A percentile compares a stretch with the other conserved stretches of the same genome.
Conservation (phyloP, 2,888 invertebrate genomes). For the Troglohyphantes excavatus region DNA sequence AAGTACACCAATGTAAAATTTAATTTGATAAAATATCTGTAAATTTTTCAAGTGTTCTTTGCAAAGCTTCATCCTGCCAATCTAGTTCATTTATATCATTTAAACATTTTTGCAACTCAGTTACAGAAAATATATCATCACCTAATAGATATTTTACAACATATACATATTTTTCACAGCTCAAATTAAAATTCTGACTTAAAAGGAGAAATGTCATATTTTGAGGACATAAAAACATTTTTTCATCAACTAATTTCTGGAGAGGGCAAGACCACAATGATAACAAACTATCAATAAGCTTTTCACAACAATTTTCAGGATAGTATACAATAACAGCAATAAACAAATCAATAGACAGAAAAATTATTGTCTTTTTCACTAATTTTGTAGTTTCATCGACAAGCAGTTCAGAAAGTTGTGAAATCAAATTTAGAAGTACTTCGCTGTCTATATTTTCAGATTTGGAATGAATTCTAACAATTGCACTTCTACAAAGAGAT, state of each 20-base stretch:
- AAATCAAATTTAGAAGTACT: background rate
- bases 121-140: background rate
- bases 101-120: constrained; percentile 31
- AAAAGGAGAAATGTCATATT: constrained; percentile 56
- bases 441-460: background rate
- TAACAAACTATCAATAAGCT: background rate
- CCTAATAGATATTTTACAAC: constrained; percentile 23
- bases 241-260: background rate
- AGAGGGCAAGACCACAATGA: constrained; percentile 33
- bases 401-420: background rate
- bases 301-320: constrained; percentile 44
- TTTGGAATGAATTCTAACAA: constrained; percentile 14
- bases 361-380: constrained; percentile 24
- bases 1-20: background rate
- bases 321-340: constrained; percentile 50
- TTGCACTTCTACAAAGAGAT: background rate
- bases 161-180: constrained; percentile 26
- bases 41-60: constrained; percentile 11
- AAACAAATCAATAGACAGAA: constrained; percentile 60
- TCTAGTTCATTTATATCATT: constrained; percentile 16
- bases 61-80: constrained; percentile 20
- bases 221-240: constrained; percentile 45
- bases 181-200: constrained; percentile 18
- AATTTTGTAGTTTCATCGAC: background rate
- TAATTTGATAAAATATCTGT: constrained; percentile 14